These are phyloP conservation scores for Motacilla alba DNA, from an alignment of 2,113 vertebrate species.

Conservation along the genomic window DNA sequence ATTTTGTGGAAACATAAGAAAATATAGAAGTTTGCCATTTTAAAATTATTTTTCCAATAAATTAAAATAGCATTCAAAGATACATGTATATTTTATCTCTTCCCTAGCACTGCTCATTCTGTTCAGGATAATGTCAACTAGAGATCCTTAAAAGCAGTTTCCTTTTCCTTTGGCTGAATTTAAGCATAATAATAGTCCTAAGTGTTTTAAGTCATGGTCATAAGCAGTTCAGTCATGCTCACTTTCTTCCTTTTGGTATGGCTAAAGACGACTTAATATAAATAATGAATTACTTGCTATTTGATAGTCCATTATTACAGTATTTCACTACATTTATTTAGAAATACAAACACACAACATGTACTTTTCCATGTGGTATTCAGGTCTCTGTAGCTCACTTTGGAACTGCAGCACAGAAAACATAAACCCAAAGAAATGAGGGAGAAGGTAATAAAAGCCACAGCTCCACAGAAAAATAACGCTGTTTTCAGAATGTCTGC, in stretches of 20 bases:
- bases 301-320: not conserved
- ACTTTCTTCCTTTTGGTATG: not conserved
- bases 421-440: not conserved
- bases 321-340: not conserved
- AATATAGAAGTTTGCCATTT: not conserved
- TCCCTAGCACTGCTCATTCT: not conserved
- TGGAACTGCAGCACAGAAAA: conserved; percentile 27
- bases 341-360: conserved; percentile 32
- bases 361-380: conserved; percentile 14
- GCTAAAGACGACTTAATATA: not conserved
- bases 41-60: not conserved
- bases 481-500: not conserved
- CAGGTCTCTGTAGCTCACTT: conserved; percentile 42
- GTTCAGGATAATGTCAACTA: not conserved
- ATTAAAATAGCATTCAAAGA: not conserved
- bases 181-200: not conserved
- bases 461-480: not conserved
- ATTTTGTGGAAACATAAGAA: not conserved
- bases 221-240: not conserved
- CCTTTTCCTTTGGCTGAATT: conserved; percentile 12
- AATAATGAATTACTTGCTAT: conserved; percentile 2
- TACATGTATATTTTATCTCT: not conserved
- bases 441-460: not conserved
- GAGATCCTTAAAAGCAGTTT: not conserved
- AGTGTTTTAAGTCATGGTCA: not conserved